Percentiles rank a stretch among this genome's conserved stretches.
Conservation (phyloP, 2,113 vertebrate genomes). For the Oncorhynchus mykiss region DNA sequence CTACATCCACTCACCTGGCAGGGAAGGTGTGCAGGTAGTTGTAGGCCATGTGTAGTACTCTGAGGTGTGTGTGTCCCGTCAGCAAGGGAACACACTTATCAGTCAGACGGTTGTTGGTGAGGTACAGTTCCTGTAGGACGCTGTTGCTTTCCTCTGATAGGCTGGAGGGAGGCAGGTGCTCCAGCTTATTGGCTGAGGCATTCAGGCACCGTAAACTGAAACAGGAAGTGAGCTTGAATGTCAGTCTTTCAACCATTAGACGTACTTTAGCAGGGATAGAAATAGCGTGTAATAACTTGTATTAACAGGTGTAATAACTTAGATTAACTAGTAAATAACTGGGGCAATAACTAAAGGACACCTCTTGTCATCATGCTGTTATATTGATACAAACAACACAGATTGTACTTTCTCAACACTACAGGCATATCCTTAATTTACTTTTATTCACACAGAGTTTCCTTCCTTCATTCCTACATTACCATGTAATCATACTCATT, state of each 20-base stretch:
- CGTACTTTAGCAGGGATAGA: not conserved
- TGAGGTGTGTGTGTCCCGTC: slow-evolving; percentile 88
- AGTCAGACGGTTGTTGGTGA: slow-evolving; percentile 94
- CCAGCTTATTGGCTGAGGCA: slow-evolving; percentile 94
- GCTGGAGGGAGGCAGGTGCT: slow-evolving; percentile 89
- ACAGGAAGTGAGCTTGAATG: not conserved
- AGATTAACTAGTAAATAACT: too few species aligned
- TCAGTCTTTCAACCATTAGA: not conserved
- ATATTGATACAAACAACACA: too few species aligned
- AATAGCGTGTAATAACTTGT: too few species aligned
- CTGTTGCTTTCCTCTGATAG: slow-evolving; percentile 92
- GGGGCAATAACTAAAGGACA: too few species aligned
- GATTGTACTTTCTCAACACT: too few species aligned
- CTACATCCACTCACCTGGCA: slow-evolving; percentile 80
- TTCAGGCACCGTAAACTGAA: slow-evolving; percentile 90
- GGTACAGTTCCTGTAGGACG: slow-evolving; percentile 91
- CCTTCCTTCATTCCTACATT: too few species aligned
- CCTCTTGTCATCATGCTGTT: too few species aligned
- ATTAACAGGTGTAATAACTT: too few species aligned
- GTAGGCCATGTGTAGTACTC: slow-evolving; percentile 94
- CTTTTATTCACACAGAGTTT: too few species aligned
- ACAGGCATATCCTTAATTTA: too few species aligned
- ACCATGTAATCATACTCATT: too few species aligned
- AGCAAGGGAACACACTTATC: slow-evolving; percentile 94
- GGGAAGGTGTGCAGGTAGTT: slow-evolving; percentile 96